Conservation (phyloP, 2,797 vertebrate genomes). For the Phyllotis vaccarum region DNA sequence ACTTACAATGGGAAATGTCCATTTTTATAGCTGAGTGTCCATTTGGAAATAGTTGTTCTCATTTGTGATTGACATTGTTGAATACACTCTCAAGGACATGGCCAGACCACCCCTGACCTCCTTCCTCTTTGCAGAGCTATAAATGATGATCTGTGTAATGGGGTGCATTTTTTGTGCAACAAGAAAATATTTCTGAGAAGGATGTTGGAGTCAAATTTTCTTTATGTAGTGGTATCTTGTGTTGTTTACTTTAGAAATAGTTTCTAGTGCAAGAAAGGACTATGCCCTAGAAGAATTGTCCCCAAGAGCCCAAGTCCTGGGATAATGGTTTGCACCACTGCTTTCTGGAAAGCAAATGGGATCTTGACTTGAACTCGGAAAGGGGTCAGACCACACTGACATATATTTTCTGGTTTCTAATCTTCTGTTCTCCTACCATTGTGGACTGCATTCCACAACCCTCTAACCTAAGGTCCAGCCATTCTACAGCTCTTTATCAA, state of each 20-base stretch:
- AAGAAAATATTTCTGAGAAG: constrained; percentile 63
- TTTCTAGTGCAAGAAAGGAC: constrained; percentile 68
- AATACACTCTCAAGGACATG: neutral
- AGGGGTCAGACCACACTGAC: constrained; percentile 81
- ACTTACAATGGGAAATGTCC: neutral
- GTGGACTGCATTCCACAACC: constrained; percentile 75
- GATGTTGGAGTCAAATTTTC: constrained; percentile 60
- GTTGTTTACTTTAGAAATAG: constrained; percentile 75
- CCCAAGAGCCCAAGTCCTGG: constrained; percentile 68
- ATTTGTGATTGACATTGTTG: neutral
- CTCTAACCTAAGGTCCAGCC: constrained; percentile 60
- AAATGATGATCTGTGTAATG: constrained; percentile 39
- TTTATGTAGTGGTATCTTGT: constrained; percentile 62
- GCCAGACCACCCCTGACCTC: neutral
- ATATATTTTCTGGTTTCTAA: constrained; percentile 82
- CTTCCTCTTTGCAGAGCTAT: neutral
- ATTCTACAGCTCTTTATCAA: constrained; percentile 59
- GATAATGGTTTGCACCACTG: constrained; percentile 60
- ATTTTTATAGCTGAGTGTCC: constrained; percentile 17
- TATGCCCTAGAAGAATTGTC: constrained; percentile 72
- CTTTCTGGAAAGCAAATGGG: constrained; percentile 80
- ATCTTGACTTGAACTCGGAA: constrained; percentile 77
- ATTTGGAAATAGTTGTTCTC: constrained; percentile 1
- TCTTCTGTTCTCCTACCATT: constrained; percentile 74
- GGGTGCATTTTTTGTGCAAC: neutral